A percentile compares a stretch with the other conserved stretches of the same genome.
Evolutionary conservation across 2,797 vertebrate genomes (phyloP).

Genomic region (Clarias platycephalus): DNA sequence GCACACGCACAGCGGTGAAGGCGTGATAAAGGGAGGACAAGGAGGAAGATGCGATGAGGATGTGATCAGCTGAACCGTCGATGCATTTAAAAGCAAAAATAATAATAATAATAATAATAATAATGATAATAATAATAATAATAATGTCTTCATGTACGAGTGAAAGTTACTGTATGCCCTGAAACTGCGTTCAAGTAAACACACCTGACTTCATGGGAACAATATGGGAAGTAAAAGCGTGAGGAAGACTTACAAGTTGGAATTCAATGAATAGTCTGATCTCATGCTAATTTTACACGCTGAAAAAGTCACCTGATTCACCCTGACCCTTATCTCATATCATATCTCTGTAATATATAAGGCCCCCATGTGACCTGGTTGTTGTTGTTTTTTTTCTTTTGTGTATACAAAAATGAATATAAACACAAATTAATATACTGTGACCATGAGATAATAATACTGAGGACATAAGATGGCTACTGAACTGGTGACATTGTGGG

Average conservation of each 20-base stretch:
- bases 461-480: not conserved
- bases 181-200: not conserved
- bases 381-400: not conserved
- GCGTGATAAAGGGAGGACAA: slow-evolving; percentile 16
- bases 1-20: slow-evolving; percentile 28
- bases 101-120: not conserved
- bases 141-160: no score
- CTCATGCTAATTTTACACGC: not conserved
- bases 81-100: not conserved
- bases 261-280: not conserved
- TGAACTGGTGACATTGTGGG: no score
- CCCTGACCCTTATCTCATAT: not conserved
- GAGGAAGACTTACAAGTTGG: not conserved
- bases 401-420: not conserved
- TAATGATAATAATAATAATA: not conserved
- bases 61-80: not conserved
- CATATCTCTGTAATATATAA: not conserved
- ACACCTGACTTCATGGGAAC: not conserved
- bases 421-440: not conserved
- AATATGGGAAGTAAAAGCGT: not conserved
- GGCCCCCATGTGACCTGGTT: not conserved
- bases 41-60: slow-evolving; percentile 21
- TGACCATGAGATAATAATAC: not conserved
- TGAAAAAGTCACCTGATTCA: not conserved
- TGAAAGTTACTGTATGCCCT: no score